Conservation (phyloP, 64 coral and sea anemone species). For the Pocillopora damicornis region DNA sequence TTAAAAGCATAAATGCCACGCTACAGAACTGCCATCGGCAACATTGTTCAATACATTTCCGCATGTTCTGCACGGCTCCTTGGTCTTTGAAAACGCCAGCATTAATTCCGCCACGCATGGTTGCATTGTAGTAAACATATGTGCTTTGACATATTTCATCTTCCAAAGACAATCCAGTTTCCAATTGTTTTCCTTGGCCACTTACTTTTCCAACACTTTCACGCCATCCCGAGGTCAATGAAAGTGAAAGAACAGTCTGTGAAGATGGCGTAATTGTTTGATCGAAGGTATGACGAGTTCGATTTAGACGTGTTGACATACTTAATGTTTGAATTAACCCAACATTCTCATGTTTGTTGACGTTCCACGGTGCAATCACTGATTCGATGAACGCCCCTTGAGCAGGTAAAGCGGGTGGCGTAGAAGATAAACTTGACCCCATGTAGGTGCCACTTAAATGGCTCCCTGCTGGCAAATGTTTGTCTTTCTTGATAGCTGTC, state of each 20-base stretch:
- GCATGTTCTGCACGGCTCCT: slow-evolving; percentile 78
- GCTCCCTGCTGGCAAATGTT: background rate
- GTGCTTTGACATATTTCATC: slow-evolving; percentile 32
- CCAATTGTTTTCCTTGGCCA: background rate
- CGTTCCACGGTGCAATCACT: background rate
- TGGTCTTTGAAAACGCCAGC: slow-evolving; percentile 82
- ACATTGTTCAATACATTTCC: slow-evolving; percentile 74
- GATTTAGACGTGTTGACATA: slow-evolving; percentile 44
- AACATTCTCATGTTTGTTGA: background rate
- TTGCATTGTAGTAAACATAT: slow-evolving; percentile 73
- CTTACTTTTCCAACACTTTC: background rate
- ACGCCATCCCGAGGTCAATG: background rate
- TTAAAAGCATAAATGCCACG: slow-evolving; percentile 83
- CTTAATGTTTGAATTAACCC: slow-evolving; percentile 51
- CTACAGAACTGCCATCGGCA: slow-evolving; percentile 83
- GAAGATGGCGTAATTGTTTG: slow-evolving; percentile 56
- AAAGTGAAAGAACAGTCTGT: background rate
- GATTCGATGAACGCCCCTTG: slow-evolving; percentile 38
- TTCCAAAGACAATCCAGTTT: background rate
- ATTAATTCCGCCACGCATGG: slow-evolving; percentile 75
- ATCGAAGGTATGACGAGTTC: slow-evolving; percentile 21
- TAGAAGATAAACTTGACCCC: slow-evolving; percentile 6
- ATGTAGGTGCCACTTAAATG: background rate
- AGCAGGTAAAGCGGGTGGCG: slow-evolving; percentile 42
- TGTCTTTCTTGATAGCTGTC: background rate